These are phyloP conservation scores for Arizona elegans DNA, from an alignment of 2,113 vertebrate species.

Conservation along the genomic window DNA sequence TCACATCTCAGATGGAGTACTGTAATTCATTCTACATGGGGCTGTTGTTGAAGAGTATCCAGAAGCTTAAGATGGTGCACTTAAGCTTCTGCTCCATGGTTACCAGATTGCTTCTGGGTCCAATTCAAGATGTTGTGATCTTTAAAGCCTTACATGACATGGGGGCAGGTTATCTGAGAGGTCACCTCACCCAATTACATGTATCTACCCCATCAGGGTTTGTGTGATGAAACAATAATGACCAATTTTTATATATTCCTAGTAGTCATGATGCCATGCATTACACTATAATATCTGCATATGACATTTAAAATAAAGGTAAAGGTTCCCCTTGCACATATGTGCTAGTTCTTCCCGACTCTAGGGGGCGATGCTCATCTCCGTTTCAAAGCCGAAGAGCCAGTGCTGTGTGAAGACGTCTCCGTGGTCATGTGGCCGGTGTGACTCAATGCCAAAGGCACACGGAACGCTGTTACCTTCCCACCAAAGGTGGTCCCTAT, in stretches of 20 bases:
- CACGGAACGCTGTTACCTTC: too few species aligned
- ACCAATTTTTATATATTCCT: constrained; percentile 6
- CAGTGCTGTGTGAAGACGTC: too few species aligned
- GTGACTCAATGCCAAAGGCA: too few species aligned
- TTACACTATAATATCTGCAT: constrained; percentile 8
- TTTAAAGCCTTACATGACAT: background rate
- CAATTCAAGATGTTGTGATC: background rate
- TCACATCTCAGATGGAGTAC: background rate
- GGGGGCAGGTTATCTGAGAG: background rate
- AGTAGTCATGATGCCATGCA: background rate
- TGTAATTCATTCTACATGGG: background rate
- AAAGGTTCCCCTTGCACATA: too few species aligned
- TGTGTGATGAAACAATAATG: background rate
- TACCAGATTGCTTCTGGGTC: background rate
- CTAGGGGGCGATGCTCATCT: too few species aligned
- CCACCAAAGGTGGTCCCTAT: too few species aligned
- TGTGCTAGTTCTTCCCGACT: too few species aligned
- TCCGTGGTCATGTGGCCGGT: too few species aligned
- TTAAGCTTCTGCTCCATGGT: background rate
- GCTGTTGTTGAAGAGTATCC: background rate
- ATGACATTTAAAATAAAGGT: background rate
- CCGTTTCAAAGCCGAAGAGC: too few species aligned
- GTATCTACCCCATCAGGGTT: background rate
- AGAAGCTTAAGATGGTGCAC: background rate
- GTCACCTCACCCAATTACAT: background rate